Evolutionary conservation across 2,888 invertebrate genomes (phyloP), one percentile per base, ranked within the genome.

Genomic region (Erebia ligea): DNA sequence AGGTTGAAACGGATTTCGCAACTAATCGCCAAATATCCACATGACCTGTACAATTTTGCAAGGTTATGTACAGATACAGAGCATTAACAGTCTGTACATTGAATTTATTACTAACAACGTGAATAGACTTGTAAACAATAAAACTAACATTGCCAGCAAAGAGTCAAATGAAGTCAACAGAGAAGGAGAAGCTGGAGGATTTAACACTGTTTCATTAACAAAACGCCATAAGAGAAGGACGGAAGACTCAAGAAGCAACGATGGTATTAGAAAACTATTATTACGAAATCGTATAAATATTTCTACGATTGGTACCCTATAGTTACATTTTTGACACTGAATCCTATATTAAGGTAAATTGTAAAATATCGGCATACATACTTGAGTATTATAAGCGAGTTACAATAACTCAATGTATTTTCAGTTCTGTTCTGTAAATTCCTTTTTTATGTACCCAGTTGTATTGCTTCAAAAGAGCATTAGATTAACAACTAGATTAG

Each of bases 1-100:
- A 77, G 77, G 81, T 88, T 85, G 76, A 77, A 71, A 73, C 73
- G 81, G 81, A 86, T 78, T 81, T 83, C 90, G 88, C 89, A 89
- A 87, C 88, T 84, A 86, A 91, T 92, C 93, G 93, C 92, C 87
- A 92, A 93, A 93, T 92, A 93, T 93, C 93, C 93, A 93, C 93
- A 93, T 93, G 89, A 93, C 93, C 93, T 91, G 91, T 89, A 93
- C 92, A 92, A 85, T 78, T 73, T 79, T 79, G 83, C 84, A 85
- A 82, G 78, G 81, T 82, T 88, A 88, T 89, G 89, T 88, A 90
- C 87, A 89, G 88, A 86, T 84, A 84, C 78, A 85, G 81, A 86
- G 79, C 78, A 73, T 76, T 74, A 76, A 76, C 78, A 79, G 76
- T 83, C 82, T 82, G 84, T 85, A 86, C 85, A 84, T 76, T 50